Evolutionary conservation across 2,888 invertebrate genomes (phyloP), one percentile per base, ranked within the genome.

Genomic region (Pterobdella sp.): DNA sequence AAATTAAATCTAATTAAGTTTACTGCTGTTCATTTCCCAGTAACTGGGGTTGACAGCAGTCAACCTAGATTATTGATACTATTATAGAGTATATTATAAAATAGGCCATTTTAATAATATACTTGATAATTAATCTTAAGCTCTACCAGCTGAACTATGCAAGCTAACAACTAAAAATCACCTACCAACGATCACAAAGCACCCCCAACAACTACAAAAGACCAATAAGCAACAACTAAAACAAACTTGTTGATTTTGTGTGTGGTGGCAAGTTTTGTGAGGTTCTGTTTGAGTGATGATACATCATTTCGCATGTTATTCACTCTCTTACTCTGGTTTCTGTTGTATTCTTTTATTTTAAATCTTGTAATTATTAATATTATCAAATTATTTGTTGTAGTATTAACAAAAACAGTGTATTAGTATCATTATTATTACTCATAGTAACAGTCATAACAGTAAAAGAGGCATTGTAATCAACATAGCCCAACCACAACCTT

Each of bases 401-500:
- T n/a, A n/a, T n/a, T n/a, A n/a, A n/a, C n/a, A n/a, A 64, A 10
- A n/a, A 10, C 10, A 64, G 14, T 64, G 10, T 26, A 26, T n/a
- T 26, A n/a, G 10, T 64, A 29, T 64, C n/a, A 64, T 64, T 29
- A 26, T 29, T 64, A 26, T 18, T 64, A 26, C 18, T 18, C 10
- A 64, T 10, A 22, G 3, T 7, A 70, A 32, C 14, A 22, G 35
- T 26, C 29, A 56, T 60, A 70, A 70, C 60, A 26, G 29, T 14
- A 67, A 18, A 32, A 67, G 14, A 34, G 14, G 29, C 26, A 18
- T 29, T 42, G 49, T 7, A 3, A 34, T 49, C 26, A 26, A 4
- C 37, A 49, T n/a, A 37, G 26, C 42, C 49, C 22, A 7, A 42
- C 22, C 63, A 76, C 72, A 68, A 81, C 82, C 79, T 78, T 35